Conservation (phyloP, 2,113 vertebrate genomes). For the Petrocephalus microphthalmus region DNA sequence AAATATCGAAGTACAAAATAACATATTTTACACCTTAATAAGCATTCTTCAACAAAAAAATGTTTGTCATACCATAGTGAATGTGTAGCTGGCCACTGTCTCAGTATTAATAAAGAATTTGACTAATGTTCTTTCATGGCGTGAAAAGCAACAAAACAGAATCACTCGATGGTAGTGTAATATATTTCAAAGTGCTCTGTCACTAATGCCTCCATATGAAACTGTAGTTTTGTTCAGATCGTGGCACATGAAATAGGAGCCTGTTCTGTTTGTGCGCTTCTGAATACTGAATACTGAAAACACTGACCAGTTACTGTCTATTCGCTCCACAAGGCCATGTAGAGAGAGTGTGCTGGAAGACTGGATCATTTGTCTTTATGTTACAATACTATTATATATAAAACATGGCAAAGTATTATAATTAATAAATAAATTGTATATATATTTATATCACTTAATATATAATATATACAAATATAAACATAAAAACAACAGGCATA, state of each 20-base stretch:
- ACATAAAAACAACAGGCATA: not conserved
- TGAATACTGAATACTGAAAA: slow-evolving; percentile 5
- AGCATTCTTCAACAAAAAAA: not conserved
- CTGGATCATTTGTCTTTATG: not conserved
- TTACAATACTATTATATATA: not conserved
- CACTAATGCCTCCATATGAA: not conserved
- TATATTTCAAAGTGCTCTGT: not conserved
- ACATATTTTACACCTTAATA: not conserved
- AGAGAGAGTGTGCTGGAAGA: not conserved
- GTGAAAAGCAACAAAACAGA: not conserved
- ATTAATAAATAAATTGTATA: not conserved
- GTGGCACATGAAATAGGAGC: not conserved
- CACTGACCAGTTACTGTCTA: not conserved
- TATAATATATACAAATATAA: not conserved
- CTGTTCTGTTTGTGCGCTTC: not conserved
- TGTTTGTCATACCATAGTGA: not conserved
- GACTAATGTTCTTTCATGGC: not conserved
- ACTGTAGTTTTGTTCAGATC: not conserved
- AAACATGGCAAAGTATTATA: not conserved
- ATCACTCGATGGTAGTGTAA: not conserved
- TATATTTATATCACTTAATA: not conserved
- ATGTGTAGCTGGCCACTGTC: not conserved
- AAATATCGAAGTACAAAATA: not conserved
- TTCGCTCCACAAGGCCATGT: not conserved
- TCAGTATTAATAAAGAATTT: not conserved